Evolutionary conservation across 2,113 vertebrate species (phyloP).

Genomic region (Rattus rattus): DNA sequence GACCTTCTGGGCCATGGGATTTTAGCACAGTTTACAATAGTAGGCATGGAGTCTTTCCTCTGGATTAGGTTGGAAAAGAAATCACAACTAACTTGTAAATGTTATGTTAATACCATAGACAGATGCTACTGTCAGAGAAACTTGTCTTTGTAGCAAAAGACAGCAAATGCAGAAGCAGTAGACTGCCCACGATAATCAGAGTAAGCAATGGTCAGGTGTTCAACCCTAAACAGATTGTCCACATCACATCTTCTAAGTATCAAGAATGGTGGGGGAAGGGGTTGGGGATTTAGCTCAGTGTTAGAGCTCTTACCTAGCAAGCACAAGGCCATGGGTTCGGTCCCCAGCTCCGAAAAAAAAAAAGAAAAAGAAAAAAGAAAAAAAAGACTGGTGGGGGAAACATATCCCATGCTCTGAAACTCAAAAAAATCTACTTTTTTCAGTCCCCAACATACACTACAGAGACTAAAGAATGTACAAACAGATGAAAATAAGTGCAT

Average conservation of each 20-base stretch:
- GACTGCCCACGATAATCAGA: neutral
- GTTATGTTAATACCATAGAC: neutral
- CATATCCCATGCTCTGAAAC: neutral
- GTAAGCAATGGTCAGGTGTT: neutral
- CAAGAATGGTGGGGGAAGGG: neutral
- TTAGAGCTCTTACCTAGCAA: no score
- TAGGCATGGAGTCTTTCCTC: neutral
- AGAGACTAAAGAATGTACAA: neutral
- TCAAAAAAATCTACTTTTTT: neutral
- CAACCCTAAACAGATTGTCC: neutral
- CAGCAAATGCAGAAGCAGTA: neutral
- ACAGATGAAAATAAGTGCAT: neutral
- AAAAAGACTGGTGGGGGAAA: neutral
- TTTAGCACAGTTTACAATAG: neutral
- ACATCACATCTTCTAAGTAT: neutral
- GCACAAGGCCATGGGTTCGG: no score
- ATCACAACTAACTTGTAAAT: neutral
- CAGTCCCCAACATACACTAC: neutral
- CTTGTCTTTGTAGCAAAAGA: neutral
- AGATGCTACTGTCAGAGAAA: neutral
- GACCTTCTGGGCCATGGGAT: neutral
- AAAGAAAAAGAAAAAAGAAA: no score
- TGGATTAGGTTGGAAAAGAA: neutral
- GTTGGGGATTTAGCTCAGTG: no score
- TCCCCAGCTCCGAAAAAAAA: no score